Conservation (phyloP, 2,113 vertebrate genomes). For the Thalassoma bifasciatum region DNA sequence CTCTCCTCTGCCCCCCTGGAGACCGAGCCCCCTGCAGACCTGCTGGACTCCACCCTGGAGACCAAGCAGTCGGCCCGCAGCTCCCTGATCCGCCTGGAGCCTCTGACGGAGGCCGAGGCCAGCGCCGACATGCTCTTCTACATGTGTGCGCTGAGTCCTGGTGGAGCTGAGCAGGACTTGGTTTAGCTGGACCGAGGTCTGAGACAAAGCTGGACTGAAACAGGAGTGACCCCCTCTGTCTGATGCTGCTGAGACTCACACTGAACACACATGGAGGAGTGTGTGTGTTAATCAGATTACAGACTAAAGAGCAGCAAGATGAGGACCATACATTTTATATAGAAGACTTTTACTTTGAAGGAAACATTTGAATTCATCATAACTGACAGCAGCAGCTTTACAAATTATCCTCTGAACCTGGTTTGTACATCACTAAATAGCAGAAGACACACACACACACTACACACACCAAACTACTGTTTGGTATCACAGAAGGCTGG, state of each 20-base stretch:
- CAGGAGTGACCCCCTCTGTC: neutral
- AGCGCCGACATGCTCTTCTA: constrained; percentile 93
- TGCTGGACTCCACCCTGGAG: constrained; percentile 85
- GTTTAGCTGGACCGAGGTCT: constrained; percentile 84
- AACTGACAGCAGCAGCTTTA: too few relatives aligned
- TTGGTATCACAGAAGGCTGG: too few relatives aligned
- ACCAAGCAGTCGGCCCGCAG: constrained; percentile 78
- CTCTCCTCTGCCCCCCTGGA: neutral
- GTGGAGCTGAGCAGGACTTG: constrained; percentile 80
- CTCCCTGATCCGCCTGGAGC: constrained; percentile 93
- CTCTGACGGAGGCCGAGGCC: constrained; percentile 92
- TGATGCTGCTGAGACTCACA: neutral
- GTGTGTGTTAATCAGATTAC: neutral
- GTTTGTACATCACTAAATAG: too few relatives aligned
- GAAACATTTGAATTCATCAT: neutral
- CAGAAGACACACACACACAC: neutral
- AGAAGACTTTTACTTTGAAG: neutral
- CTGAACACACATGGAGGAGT: neutral
- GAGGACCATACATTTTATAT: constrained; percentile 3
- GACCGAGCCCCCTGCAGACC: constrained; percentile 80
- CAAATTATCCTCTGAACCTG: neutral
- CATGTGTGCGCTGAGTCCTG: constrained; percentile 90
- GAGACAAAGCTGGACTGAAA: neutral
- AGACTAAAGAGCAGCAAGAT: too few relatives aligned
- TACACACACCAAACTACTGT: neutral